These are phyloP conservation scores for Spilarctia lutea DNA, from an alignment of 2,888 invertebrate genomes.

Conservation along the genomic window DNA sequence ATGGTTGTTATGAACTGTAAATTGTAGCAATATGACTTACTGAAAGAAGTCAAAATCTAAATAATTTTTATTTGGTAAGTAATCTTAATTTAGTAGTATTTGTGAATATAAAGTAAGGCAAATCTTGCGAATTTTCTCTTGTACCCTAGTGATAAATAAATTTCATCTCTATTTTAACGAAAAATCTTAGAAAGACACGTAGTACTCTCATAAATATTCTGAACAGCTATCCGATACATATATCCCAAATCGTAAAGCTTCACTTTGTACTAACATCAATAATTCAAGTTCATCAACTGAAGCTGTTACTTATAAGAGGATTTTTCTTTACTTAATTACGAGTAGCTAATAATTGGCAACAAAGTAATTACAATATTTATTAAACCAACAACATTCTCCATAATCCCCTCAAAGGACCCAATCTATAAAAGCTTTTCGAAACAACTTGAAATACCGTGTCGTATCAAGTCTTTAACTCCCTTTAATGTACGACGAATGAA, in stretches of 20 bases:
- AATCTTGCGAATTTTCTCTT: neutral
- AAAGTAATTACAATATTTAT: neutral
- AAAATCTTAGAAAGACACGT: neutral
- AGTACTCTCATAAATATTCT: neutral
- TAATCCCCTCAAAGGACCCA: neutral
- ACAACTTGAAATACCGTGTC: neutral
- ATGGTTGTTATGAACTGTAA: too few species aligned
- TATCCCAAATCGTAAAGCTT: neutral
- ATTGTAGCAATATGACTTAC: too few species aligned
- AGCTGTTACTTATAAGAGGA: neutral
- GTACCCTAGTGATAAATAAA: neutral
- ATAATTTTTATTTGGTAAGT: neutral
- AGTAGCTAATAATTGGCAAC: neutral
- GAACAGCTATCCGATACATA: neutral
- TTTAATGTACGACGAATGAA: conserved; percentile 23
- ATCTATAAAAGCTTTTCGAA: neutral
- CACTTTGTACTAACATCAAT: neutral
- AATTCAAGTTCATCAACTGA: neutral
- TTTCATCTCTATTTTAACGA: neutral
- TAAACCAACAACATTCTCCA: neutral
- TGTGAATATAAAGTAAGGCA: neutral
- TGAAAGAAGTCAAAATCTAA: too few species aligned
- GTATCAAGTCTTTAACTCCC: conserved; percentile 1
- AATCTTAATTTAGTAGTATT: neutral
- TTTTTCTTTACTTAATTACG: neutral